Evolutionary conservation across 1,140 invertebrate genomes (phyloP), one percentile per base, ranked within the genome.

Genomic region (Sarcophaga bullata): DNA sequence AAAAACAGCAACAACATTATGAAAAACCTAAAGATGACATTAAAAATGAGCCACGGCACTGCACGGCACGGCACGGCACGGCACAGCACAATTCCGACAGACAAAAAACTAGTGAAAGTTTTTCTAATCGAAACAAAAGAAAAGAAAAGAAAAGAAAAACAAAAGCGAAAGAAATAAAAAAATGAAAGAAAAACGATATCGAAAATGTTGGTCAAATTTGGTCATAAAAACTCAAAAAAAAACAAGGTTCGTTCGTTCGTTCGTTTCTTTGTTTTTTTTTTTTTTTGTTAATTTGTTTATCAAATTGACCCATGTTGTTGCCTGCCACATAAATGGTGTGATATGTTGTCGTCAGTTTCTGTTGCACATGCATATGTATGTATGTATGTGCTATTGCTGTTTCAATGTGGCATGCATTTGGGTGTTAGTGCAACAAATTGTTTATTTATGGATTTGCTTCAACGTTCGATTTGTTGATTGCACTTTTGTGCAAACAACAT

Each of bases 171-270:
- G 48, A 19, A 78, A 49, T 15, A 73, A 73, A 46, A 52, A 52
- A 1, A 1, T 19, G 6, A 68, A 68, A 68, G 17, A 9, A 49
- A 78, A 78, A 37, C 25, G 25, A 4, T 37, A 37, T 37, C n/a
- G 5, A 48, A 52, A 78, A 78, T 78, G 75, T 78, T 78, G 75
- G 75, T 78, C 75, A 78, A 78, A 78, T 78, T 78, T 78, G 75
- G 75, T 78, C n/a, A 78, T 78, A 25, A 78, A 78, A 52, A n/a
- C n/a, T n/a, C n/a, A 9, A 25, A 37, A 37, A 37, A 37, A 37
- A 37, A 37, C 25, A 37, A 37, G 25, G 17, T 62, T 15, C 52
- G 52, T 8, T 72, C 37, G 17, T 62, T 15, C 52, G 52, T 8
- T 72, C 37, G 58, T 62, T 15, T 13, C 3, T 72, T 72, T 13